A percentile compares a stretch with the other conserved stretches of the same genome.
These are phyloP conservation scores for Neotoxoptera formosana DNA, from an alignment of 1,140 invertebrate genomes.

Conservation along the genomic window DNA sequence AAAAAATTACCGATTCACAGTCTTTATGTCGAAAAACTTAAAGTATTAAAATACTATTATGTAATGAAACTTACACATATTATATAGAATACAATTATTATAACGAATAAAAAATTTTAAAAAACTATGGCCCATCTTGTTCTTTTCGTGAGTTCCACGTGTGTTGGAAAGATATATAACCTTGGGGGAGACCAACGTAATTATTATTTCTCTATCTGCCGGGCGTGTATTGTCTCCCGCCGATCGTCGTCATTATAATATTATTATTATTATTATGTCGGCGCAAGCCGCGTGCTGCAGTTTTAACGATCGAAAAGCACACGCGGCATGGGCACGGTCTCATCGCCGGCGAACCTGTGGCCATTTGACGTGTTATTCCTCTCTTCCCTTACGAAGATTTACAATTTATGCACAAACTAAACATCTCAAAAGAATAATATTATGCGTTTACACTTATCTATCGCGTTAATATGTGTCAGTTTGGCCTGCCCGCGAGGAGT, in stretches of 20 bases:
- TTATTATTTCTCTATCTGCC: slow-evolving; percentile 23
- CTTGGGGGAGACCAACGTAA: slow-evolving; percentile 27
- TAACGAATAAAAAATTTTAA: not conserved
- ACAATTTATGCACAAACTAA: not conserved
- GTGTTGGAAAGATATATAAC: not conserved
- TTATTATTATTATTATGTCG: slow-evolving; percentile 4
- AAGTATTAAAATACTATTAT: not conserved
- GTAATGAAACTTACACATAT: not conserved
- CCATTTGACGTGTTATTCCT: not conserved
- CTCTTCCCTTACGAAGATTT: not conserved
- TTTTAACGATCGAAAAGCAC: slow-evolving; percentile 37
- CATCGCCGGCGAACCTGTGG: not conserved
- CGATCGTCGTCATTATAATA: not conserved
- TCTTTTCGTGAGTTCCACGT: not conserved
- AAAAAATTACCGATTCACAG: not conserved
- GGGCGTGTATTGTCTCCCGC: not conserved
- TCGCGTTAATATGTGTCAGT: not conserved
- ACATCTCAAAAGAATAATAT: not conserved
- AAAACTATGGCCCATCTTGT: not conserved
- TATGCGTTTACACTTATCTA: not conserved
- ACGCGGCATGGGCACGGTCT: not conserved
- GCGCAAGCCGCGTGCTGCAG: not conserved
- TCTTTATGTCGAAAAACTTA: not conserved
- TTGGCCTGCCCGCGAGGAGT: not conserved
- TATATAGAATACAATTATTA: not conserved